phyloP scores from a whole-genome alignment of 1,140 invertebrate species.

The Pygmarrhopalites habei region DNA sequence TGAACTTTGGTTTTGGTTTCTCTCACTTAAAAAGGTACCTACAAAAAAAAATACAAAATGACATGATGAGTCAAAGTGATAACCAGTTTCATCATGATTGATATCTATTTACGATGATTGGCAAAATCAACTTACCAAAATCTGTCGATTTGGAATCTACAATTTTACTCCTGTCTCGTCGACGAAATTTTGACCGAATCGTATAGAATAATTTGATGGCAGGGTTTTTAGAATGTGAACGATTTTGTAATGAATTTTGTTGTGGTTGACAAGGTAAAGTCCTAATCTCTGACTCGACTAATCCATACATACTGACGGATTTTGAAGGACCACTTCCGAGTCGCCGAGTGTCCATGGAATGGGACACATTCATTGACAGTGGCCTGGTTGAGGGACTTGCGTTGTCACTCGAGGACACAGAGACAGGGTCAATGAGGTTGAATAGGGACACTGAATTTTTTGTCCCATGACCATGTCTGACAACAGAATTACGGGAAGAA shows the following conservation, averaged over 20 bases:
- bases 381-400: not conserved
- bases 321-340: conserved; percentile 11
- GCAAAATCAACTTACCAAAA: conserved; percentile 25
- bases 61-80: not conserved
- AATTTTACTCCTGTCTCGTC: conserved; percentile 27
- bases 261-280: not conserved
- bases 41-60: not conserved
- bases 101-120: not conserved
- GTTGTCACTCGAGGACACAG: not conserved
- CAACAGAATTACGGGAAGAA: not conserved
- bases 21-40: not conserved
- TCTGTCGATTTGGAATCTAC: conserved; percentile 30
- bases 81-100: not conserved
- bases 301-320: conserved; percentile 36
- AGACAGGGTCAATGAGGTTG: conserved; percentile 17
- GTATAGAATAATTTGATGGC: conserved; percentile 31
- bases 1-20: not conserved
- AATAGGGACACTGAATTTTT: conserved; percentile 31
- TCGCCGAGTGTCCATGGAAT: not conserved
- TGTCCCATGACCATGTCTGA: not conserved
- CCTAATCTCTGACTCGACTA: conserved; percentile 5
- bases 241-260: not conserved
- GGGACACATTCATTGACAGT: not conserved
- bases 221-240: conserved; percentile 14
- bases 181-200: conserved; percentile 32